Conservation (phyloP, 2,113 vertebrate genomes). For the Phalacrocorax pelagicus region DNA sequence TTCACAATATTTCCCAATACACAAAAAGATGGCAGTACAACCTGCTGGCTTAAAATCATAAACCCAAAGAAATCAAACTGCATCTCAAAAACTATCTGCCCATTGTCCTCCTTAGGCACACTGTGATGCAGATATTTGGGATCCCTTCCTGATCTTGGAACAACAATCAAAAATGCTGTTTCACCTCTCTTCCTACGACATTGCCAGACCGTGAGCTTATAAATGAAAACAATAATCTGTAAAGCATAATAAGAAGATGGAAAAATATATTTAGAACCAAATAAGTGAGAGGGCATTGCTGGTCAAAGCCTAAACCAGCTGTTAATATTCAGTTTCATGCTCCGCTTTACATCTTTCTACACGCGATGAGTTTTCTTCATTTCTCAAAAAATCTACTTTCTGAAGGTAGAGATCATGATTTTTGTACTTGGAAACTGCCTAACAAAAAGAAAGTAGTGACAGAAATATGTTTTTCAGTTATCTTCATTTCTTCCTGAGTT, state of each 20-base stretch:
- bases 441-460: background rate
- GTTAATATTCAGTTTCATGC: background rate
- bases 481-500: background rate
- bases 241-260: background rate
- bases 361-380: background rate
- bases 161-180: background rate
- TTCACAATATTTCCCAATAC: background rate
- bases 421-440: background rate
- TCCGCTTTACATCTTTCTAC: background rate
- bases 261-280: background rate
- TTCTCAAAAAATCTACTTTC: background rate
- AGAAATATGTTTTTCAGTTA: background rate
- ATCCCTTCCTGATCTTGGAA: background rate
- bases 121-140: background rate
- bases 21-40: background rate
- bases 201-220: background rate
- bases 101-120: background rate
- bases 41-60: background rate
- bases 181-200: background rate
- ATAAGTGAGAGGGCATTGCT: background rate
- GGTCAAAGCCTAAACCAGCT: background rate
- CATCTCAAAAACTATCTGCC: background rate
- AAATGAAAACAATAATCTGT: background rate
- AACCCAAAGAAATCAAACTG: background rate
- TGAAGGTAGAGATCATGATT: background rate